These are phyloP conservation scores for Bombylius discolor DNA, from an alignment of 2,888 invertebrate species.

Conservation along the genomic window DNA sequence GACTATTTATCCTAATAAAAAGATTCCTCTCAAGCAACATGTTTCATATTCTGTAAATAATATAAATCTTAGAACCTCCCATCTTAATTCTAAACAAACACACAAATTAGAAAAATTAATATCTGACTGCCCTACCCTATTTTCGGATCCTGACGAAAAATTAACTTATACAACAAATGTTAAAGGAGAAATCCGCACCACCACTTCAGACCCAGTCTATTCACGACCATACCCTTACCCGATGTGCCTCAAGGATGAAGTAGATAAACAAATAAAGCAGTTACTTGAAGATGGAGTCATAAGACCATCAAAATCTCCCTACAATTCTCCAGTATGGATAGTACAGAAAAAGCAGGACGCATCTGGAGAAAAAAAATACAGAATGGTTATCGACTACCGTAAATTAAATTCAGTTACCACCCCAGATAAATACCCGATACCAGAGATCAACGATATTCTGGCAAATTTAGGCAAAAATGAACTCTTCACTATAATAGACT, in stretches of 20 bases:
- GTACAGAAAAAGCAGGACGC: not conserved
- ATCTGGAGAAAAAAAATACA: not conserved
- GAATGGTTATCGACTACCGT: not conserved
- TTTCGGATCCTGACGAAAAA: conserved; percentile 8
- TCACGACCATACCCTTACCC: conserved; percentile 7
- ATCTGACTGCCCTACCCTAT: not conserved
- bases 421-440: not conserved
- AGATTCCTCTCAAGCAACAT: too few species aligned
- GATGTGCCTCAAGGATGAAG: not conserved
- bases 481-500: conserved; percentile 2
- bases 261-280: conserved; percentile 1
- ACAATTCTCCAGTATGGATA: conserved; percentile 11
- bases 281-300: conserved; percentile 6
- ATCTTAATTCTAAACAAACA: not conserved
- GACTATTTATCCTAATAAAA: too few species aligned
- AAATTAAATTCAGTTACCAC: not conserved
- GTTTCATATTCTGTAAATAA: too few species aligned
- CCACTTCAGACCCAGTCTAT: conserved; percentile 3
- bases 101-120: not conserved
- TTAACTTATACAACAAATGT: conserved; percentile 7
- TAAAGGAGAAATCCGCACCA: conserved; percentile 8
- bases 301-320: conserved; percentile 10
- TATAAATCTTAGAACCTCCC: too few species aligned
- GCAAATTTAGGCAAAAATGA: not conserved
- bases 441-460: not conserved